Conservation (phyloP, 2,797 vertebrate species). For the Amniataba percoides region DNA sequence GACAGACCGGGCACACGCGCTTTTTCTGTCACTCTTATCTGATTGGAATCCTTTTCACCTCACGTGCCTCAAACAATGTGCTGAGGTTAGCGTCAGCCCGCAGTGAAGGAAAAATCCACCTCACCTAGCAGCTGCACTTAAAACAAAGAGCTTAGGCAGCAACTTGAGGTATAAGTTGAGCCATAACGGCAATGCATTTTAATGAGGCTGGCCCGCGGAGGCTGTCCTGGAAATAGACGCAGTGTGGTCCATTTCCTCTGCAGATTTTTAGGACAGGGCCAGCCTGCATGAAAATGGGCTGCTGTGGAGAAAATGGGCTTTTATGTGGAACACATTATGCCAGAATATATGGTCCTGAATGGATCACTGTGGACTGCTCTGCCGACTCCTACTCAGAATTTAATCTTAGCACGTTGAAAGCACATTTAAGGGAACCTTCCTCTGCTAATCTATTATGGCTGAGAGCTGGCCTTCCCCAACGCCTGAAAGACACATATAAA, state of each 20-base stretch:
- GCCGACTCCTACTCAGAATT: constrained; percentile 54
- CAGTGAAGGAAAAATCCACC: constrained; percentile 38
- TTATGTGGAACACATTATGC: constrained; percentile 59
- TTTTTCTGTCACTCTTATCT: constrained; percentile 59
- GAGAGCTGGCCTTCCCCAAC: constrained; percentile 38
- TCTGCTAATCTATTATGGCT: constrained; percentile 62
- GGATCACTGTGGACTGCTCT: constrained; percentile 49
- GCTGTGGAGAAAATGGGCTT: constrained; percentile 61
- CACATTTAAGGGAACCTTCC: constrained; percentile 60
- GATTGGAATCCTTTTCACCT: constrained; percentile 69
- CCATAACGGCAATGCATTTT: constrained; percentile 63
- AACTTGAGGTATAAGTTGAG: constrained; percentile 60
- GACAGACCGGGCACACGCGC: constrained; percentile 21
- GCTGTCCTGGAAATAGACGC: constrained; percentile 73
- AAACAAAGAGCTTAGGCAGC: constrained; percentile 76
- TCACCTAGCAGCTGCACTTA: constrained; percentile 61
- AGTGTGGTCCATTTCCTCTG: constrained; percentile 71
- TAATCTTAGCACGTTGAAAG: constrained; percentile 63
- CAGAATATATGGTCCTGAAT: constrained; percentile 62
- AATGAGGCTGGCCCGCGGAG: constrained; percentile 68
- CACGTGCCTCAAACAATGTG: constrained; percentile 38
- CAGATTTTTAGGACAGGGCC: constrained; percentile 63
- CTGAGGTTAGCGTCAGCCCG: constrained; percentile 42
- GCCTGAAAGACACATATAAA: constrained; percentile 36
- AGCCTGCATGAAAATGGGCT: constrained; percentile 59